These are phyloP conservation scores for Theocolax elegans DNA, from an alignment of 1,140 invertebrate genomes.

Conservation along the genomic window DNA sequence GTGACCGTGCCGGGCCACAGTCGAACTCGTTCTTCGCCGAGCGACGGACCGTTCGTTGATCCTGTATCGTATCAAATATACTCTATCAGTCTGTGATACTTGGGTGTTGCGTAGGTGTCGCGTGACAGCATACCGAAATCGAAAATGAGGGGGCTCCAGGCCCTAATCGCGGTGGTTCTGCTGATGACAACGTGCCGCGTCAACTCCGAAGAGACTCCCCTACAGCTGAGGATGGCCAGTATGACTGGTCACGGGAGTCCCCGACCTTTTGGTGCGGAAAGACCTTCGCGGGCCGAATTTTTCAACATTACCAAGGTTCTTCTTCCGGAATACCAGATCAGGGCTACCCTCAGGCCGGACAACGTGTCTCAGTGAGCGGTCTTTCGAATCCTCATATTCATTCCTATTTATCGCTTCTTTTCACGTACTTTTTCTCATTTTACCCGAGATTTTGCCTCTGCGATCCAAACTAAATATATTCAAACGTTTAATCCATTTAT, in stretches of 20 bases:
- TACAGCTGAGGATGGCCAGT: slow-evolving; percentile 45
- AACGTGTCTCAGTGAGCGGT: slow-evolving; percentile 64
- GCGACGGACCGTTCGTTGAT: slow-evolving; percentile 57
- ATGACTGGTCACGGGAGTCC: slow-evolving; percentile 23
- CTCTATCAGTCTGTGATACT: too few species aligned
- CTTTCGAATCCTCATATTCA: neutral
- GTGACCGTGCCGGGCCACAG: slow-evolving; percentile 53
- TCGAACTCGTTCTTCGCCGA: slow-evolving; percentile 58
- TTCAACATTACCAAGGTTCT: slow-evolving; percentile 63
- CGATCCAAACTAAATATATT: too few species aligned
- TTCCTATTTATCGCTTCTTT: neutral
- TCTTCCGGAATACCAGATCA: slow-evolving; percentile 63
- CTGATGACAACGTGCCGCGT: slow-evolving; percentile 38
- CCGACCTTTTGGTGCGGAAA: slow-evolving; percentile 57
- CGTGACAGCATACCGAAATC: neutral
- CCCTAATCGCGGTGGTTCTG: slow-evolving; percentile 26
- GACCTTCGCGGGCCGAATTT: slow-evolving; percentile 56
- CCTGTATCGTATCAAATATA: too few species aligned
- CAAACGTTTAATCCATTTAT: too few species aligned
- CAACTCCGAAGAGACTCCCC: slow-evolving; percentile 32
- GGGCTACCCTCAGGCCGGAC: slow-evolving; percentile 58
- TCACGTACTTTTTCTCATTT: neutral
- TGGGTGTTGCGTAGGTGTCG: neutral
- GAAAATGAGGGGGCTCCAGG: slow-evolving; percentile 22
- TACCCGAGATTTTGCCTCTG: too few species aligned